Base-by-base conservation (phyloP, 2,113 vertebrate genomes). In the Spea bombifrons region DNA sequence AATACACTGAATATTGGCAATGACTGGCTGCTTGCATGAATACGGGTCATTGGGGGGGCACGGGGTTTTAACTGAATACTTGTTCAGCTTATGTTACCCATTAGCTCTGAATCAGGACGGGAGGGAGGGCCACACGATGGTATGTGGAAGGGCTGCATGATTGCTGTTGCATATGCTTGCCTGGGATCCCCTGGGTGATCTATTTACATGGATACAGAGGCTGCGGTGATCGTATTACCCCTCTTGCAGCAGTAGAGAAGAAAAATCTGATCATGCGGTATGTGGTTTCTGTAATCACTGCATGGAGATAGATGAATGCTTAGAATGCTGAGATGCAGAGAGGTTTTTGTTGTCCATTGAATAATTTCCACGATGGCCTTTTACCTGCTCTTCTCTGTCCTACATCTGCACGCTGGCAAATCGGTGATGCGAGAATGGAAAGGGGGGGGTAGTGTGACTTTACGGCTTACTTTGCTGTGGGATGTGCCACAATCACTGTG, bases 141-240 rank as follows among this genome's bases (percentile, higher is more conserved):
- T 7, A 43, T 6, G 44, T 53, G 53, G 16, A 64, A 13, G 59
- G 46, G 50, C 12, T 48, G 75, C 65, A 8, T 30, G 6, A 15
- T 10, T 9, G 8, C 7, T 45, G 13, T 52, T 7, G 9, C 63
- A 66, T 66, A 30, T 70, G 75, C 53, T 6, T 52, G 57, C 61
- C 10, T 63, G 59, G 59, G 61, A 16, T 65, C 44, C 73, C 73
- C 46, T 8, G 59, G 16, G 61, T 12, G 59, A 65, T 72, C 69
- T 66, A 47, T 78, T 78, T 78, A 15, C 76, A 71, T 47, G 8
- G 30, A 45, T 45, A 53, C 5, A 17, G 13, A 47, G 66, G 6
- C 65, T 65, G 73, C 46, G 6, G 49, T 73, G 10, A 66, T 79
- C 69, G 5, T 48, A 50, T 79, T 79, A 71, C 75, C 75, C 5